Conservation (phyloP, 2,888 invertebrate genomes). For the Scaeva pyrastri region DNA sequence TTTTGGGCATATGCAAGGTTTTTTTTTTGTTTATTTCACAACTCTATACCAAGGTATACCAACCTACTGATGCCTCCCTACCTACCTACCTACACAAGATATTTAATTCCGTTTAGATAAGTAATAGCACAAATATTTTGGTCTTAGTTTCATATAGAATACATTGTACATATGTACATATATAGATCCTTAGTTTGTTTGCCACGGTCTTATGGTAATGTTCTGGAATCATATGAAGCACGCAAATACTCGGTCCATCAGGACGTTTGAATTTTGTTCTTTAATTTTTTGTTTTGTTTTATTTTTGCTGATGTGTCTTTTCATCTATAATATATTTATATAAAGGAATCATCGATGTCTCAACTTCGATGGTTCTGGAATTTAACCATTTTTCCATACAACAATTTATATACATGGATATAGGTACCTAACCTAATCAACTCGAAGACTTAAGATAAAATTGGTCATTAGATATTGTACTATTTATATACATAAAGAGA, state of each 20-base stretch:
- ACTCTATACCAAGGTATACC: neutral
- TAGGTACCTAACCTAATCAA: neutral
- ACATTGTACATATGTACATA: too few species aligned
- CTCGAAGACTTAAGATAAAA: slow-evolving; percentile 45
- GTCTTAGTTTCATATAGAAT: too few species aligned
- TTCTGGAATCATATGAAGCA: slow-evolving; percentile 60
- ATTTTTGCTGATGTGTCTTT: slow-evolving; percentile 36
- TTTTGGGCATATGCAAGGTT: slow-evolving; percentile 73
- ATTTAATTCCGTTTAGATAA: slow-evolving; percentile 75
- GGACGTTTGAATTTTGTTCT: slow-evolving; percentile 24
- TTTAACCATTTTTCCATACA: slow-evolving; percentile 68
- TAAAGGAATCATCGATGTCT: slow-evolving; percentile 54
- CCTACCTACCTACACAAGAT: slow-evolving; percentile 54
- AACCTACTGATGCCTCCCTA: neutral
- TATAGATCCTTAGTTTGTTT: neutral
- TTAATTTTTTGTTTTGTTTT: too few species aligned
- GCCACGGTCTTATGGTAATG: slow-evolving; percentile 61
- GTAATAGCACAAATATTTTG: slow-evolving; percentile 67
- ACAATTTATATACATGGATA: neutral
- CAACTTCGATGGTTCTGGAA: slow-evolving; percentile 59
- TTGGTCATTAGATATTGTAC: slow-evolving; percentile 64
- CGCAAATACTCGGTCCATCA: neutral
- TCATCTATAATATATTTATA: too few species aligned
- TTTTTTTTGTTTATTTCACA: slow-evolving; percentile 35
- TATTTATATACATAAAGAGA: neutral